Evolutionary conservation across 1,140 invertebrate genomes (phyloP).

Genomic region (Drosophila nebulosa): DNA sequence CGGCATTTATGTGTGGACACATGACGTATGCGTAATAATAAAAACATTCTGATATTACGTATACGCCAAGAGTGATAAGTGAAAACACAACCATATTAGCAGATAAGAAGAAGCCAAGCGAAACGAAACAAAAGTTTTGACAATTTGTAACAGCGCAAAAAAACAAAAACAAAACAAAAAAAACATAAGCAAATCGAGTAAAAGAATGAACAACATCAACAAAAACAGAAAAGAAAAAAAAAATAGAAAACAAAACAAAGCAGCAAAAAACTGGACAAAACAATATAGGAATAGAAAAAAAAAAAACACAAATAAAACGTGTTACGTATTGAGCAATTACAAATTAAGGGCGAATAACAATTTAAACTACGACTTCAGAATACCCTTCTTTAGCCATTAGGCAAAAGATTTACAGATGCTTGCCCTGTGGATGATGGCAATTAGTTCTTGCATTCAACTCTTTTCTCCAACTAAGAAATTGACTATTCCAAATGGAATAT

Average conservation of each 20-base stretch:
- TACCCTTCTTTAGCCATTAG: neutral
- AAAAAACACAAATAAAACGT: constrained; percentile 7
- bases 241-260: neutral
- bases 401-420: neutral
- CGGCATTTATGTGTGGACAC: constrained; percentile 15
- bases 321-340: constrained; percentile 18
- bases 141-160: constrained; percentile 31
- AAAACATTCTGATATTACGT: constrained; percentile 52
- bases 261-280: constrained; percentile 32
- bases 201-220: neutral
- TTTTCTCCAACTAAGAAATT: too few species aligned
- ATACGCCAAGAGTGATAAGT: constrained; percentile 33
- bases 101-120: constrained; percentile 43
- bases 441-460: too few species aligned
- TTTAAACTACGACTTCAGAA: neutral
- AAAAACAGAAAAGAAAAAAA: constrained; percentile 4
- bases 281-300: neutral
- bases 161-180: constrained; percentile 20
- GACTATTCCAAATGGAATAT: too few species aligned
- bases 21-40: constrained; percentile 53
- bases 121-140: neutral
- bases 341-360: constrained; percentile 6
- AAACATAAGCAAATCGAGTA: neutral
- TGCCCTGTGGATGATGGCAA: too few species aligned
- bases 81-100: constrained; percentile 16